These are phyloP conservation scores for Anarrhichthys ocellatus DNA, from an alignment of 2,113 vertebrate genomes.

Conservation along the genomic window DNA sequence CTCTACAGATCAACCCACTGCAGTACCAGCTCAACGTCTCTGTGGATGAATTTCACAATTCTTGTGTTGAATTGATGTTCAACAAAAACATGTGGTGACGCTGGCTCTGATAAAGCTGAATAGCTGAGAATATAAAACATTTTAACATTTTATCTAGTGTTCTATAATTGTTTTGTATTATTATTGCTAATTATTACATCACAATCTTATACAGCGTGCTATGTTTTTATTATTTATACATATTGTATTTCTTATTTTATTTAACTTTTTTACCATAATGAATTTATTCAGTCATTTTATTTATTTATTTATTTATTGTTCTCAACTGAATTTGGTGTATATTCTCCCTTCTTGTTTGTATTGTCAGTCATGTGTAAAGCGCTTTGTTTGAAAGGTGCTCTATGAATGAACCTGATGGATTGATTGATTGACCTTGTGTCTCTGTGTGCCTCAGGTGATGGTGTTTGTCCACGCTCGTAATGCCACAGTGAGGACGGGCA, in stretches of 20 bases:
- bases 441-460: conserved; percentile 89
- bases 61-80: not conserved
- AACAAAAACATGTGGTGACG: no score
- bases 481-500: conserved; percentile 94
- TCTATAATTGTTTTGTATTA: no score
- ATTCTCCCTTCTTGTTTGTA: no score
- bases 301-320: not conserved
- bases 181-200: no score
- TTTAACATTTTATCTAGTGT: no score
- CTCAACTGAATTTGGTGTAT: not conserved
- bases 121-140: no score
- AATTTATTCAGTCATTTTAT: not conserved
- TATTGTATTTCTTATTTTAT: not conserved
- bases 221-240: not conserved
- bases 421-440: not conserved
- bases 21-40: not conserved
- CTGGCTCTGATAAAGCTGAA: no score
- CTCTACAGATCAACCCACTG: not conserved
- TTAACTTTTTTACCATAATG: not conserved
- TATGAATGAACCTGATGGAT: not conserved
- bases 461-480: conserved; percentile 99
- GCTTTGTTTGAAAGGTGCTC: no score
- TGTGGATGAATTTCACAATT: not conserved
- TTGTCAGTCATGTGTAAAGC: no score
- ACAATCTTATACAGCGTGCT: no score